phyloP scores from a whole-genome alignment of 2,888 invertebrate genomes.

The Pterostichus madidus region DNA sequence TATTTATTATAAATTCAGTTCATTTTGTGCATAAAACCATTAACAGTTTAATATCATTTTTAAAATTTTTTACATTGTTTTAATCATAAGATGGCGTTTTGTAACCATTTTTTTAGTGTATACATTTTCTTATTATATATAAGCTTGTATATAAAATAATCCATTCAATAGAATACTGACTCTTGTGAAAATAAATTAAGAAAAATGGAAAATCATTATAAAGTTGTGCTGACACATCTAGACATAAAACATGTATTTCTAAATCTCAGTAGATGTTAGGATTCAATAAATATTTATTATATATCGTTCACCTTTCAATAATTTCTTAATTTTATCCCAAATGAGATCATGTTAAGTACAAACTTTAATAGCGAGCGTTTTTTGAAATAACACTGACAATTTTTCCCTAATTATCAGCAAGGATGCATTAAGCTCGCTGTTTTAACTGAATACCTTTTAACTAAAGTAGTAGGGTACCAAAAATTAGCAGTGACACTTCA shows the following conservation, averaged over 20 bases:
- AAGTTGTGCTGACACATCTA: constrained; percentile 46
- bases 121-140: constrained; percentile 15
- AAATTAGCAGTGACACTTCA: too few species aligned
- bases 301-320: background rate
- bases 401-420: too few species aligned
- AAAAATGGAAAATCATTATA: constrained; percentile 10
- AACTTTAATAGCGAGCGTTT: background rate
- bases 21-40: constrained; percentile 27
- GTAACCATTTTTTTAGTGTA: too few species aligned
- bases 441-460: too few species aligned
- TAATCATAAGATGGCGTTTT: background rate
- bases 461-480: too few species aligned
- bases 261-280: background rate
- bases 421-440: too few species aligned
- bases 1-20: constrained; percentile 27
- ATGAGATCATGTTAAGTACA: constrained; percentile 8
- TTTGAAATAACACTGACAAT: too few species aligned
- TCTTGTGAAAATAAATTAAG: constrained; percentile 3
- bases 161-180: constrained; percentile 12
- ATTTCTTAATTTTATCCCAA: too few species aligned
- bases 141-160: constrained; percentile 41
- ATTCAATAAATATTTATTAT: too few species aligned
- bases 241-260: constrained; percentile 31
- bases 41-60: constrained; percentile 21
- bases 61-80: background rate